Percentiles rank a stretch among this genome's conserved stretches.
Conservation (phyloP, 1,140 invertebrate species). For the Adelges cooleyi region DNA sequence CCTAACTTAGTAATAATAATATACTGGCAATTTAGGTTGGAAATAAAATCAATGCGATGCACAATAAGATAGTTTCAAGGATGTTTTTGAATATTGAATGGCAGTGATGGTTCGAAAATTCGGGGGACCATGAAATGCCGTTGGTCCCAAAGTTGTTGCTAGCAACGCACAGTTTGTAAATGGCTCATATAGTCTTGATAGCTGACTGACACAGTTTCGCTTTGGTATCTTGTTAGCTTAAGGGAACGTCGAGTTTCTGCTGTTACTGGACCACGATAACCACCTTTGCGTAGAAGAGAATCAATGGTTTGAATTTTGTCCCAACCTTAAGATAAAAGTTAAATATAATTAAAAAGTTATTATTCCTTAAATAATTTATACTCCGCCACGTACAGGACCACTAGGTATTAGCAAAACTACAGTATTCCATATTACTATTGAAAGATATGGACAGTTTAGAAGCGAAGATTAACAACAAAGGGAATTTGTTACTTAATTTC, state of each 20-base stretch:
- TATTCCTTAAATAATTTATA: too few species aligned
- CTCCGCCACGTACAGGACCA: too few species aligned
- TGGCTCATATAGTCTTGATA: constrained; percentile 69
- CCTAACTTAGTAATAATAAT: neutral
- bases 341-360: too few species aligned
- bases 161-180: constrained; percentile 48
- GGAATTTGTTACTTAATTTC: too few species aligned
- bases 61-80: neutral
- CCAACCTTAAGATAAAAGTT: constrained; percentile 56
- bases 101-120: neutral
- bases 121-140: neutral
- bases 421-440: too few species aligned
- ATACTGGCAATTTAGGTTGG: neutral
- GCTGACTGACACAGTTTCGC: constrained; percentile 69
- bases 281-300: constrained; percentile 90
- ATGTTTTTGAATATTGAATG: neutral
- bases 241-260: constrained; percentile 74
- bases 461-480: too few species aligned
- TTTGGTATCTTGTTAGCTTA: constrained; percentile 88
- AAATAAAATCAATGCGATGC: constrained; percentile 3
- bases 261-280: constrained; percentile 84
- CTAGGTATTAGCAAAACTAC: too few species aligned
- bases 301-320: constrained; percentile 96
- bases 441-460: too few species aligned
- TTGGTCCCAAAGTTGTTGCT: constrained; percentile 40